phyloP scores from a whole-genome alignment of 2,888 invertebrate genomes.

The Trichogramma dendrolimi region DNA sequence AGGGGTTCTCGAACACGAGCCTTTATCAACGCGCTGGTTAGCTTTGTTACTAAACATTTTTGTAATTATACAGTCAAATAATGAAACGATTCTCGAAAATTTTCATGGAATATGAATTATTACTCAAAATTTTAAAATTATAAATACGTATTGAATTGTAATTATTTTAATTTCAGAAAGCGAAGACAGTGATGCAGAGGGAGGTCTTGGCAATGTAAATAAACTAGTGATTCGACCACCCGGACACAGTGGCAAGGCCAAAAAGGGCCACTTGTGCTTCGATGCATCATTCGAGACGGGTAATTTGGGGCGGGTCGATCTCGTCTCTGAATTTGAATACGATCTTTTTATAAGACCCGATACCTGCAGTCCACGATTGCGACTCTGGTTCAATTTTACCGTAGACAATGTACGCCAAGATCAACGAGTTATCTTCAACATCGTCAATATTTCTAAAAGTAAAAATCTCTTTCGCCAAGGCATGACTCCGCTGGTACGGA shows the following conservation, averaged over 20 bases:
- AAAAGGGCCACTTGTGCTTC: slow-evolving; percentile 92
- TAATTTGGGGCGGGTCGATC: slow-evolving; percentile 91
- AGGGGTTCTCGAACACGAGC: slow-evolving; percentile 48
- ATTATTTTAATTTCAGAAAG: slow-evolving; percentile 61
- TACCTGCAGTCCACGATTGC: slow-evolving; percentile 86
- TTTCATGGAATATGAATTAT: too few relatives aligned
- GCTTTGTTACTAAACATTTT: slow-evolving; percentile 13
- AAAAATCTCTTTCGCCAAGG: slow-evolving; percentile 83
- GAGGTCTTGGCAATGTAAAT: slow-evolving; percentile 88
- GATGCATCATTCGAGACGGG: slow-evolving; percentile 97
- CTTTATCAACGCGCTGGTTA: slow-evolving; percentile 49
- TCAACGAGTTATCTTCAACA: slow-evolving; percentile 93
- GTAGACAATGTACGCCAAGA: slow-evolving; percentile 92
- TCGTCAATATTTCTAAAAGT: slow-evolving; percentile 93
- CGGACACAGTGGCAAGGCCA: slow-evolving; percentile 91
- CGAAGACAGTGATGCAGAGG: slow-evolving; percentile 89
- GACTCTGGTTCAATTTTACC: slow-evolving; percentile 98
- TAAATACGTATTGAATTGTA: not conserved
- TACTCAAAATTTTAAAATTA: not conserved
- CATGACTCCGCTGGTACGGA: slow-evolving; percentile 91
- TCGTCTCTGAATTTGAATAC: slow-evolving; percentile 90
- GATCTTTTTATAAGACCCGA: slow-evolving; percentile 95
- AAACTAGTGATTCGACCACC: slow-evolving; percentile 82
- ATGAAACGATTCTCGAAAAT: too few relatives aligned
- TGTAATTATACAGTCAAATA: too few relatives aligned